Evolutionary conservation across 1,140 invertebrate genomes (phyloP).

Genomic region (Eriocheir sinensis): DNA sequence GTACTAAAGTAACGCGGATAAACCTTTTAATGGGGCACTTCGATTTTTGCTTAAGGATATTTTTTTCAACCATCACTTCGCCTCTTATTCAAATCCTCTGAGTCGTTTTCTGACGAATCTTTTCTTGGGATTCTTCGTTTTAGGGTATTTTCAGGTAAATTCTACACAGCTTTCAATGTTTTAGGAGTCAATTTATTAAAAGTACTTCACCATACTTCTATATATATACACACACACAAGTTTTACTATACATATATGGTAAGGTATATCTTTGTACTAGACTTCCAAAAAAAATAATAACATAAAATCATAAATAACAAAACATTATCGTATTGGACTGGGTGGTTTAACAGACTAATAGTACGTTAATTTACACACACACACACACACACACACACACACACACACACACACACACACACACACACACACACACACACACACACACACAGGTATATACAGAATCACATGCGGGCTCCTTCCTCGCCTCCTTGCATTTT

Average conservation of each 20-base stretch:
- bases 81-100: no score
- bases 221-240: constrained; percentile 12
- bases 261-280: neutral
- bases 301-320: constrained; percentile 11
- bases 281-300: neutral
- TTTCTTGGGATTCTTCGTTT: no score
- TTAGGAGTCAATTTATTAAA: neutral
- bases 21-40: no score
- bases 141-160: no score
- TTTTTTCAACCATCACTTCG: no score
- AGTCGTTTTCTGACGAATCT: no score
- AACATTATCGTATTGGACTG: neutral
- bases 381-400: constrained; percentile 46
- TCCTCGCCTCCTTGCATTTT: neutral
- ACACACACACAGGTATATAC: constrained; percentile 8
- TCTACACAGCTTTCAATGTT: no score
- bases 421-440: constrained; percentile 40
- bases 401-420: constrained; percentile 46
- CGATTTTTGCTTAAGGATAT: no score
- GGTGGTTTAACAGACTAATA: neutral
- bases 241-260: constrained; percentile 33
- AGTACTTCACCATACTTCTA: constrained; percentile 27
- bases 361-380: neutral
- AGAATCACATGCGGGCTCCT: neutral
- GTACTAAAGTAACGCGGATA: no score